Evolutionary conservation across 2,888 invertebrate genomes (phyloP).

Genomic region (Agrotis segetum): DNA sequence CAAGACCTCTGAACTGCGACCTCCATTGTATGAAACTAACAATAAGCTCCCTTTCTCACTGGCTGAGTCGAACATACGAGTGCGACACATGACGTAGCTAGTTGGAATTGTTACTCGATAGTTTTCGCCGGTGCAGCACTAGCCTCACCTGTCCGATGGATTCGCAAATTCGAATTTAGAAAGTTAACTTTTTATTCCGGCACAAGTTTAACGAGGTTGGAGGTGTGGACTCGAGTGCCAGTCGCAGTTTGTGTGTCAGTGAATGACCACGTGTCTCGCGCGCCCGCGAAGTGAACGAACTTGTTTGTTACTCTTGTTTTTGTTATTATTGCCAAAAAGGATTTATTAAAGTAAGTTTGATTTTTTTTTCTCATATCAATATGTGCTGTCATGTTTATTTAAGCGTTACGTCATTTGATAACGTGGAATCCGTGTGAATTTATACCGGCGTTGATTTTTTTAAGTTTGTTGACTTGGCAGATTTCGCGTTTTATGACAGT

Average conservation of each 20-base stretch:
- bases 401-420: constrained; percentile 29
- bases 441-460: constrained; percentile 56
- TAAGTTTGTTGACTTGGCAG: constrained; percentile 65
- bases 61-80: constrained; percentile 29
- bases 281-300: constrained; percentile 59
- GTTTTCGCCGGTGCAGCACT: constrained; percentile 45
- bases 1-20: constrained; percentile 49
- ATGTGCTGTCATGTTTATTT: constrained; percentile 34
- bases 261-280: constrained; percentile 74
- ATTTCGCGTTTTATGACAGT: constrained; percentile 31
- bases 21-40: constrained; percentile 51
- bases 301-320: constrained; percentile 57
- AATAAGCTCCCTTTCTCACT: constrained; percentile 46
- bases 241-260: constrained; percentile 82
- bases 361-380: constrained; percentile 15
- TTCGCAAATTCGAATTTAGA: constrained; percentile 87
- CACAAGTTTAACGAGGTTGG: constrained; percentile 81
- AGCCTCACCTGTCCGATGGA: constrained; percentile 72
- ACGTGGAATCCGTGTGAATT: constrained; percentile 39
- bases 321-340: constrained; percentile 57
- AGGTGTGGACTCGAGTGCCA: constrained; percentile 72
- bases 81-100: constrained; percentile 35
- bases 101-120: constrained; percentile 33
- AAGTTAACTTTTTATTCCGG: constrained; percentile 87
- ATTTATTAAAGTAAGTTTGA: constrained; percentile 62